Conservation (phyloP, 2,797 vertebrate genomes). For the Phrynocephalus guinanensis region DNA sequence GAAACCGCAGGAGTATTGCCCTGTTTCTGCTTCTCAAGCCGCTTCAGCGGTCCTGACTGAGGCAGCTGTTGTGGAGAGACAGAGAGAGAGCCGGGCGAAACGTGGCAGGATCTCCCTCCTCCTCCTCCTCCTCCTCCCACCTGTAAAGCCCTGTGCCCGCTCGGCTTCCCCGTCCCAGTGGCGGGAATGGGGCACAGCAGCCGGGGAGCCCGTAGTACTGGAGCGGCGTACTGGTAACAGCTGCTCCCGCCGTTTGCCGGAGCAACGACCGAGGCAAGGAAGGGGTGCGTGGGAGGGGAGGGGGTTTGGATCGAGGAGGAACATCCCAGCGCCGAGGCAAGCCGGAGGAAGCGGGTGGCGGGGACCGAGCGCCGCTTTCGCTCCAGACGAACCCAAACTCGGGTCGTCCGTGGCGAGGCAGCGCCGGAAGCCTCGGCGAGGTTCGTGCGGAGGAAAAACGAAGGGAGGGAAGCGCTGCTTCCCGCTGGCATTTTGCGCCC, state of each 20-base stretch:
- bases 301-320: accelerated
- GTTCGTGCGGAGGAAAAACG: neutral
- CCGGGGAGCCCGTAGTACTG: neutral
- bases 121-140: slow-evolving; percentile 52
- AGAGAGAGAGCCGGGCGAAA: neutral
- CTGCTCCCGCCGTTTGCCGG: slow-evolving; percentile 27
- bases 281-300: slow-evolving; percentile 38
- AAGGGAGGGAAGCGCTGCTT: slow-evolving; percentile 48
- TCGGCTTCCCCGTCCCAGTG: slow-evolving; percentile 51
- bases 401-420: too few relatives aligned
- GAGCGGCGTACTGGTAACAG: neutral
- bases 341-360: neutral
- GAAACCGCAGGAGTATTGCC: neutral
- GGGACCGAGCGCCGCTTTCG: too few relatives aligned
- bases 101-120: neutral
- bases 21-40: too few relatives aligned
- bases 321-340: slow-evolving; percentile 61
- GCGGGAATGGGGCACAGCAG: slow-evolving; percentile 64
- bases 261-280: slow-evolving; percentile 22
- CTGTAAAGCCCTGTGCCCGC: slow-evolving; percentile 9
- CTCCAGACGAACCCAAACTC: too few relatives aligned
- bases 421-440: too few relatives aligned
- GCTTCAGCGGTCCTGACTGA: neutral
- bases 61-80: neutral
- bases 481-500: neutral